phyloP scores from a whole-genome alignment of 2,113 vertebrate species.

The Carollia perspicillata region DNA sequence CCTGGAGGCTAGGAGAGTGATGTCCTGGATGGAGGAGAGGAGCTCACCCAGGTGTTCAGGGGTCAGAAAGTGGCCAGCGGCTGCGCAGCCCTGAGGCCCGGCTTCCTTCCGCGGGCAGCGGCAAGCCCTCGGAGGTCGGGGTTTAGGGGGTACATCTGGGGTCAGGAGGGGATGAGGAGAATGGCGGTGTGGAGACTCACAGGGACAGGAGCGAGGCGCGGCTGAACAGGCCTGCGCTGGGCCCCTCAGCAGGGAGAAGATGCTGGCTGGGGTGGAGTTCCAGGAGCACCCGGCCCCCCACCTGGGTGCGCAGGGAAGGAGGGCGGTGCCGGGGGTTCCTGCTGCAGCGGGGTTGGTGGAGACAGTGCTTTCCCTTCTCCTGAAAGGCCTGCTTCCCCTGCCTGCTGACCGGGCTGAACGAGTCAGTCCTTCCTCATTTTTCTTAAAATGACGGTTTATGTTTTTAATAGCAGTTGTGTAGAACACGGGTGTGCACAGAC shows the following conservation, averaged over 20 bases:
- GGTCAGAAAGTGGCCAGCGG: not conserved
- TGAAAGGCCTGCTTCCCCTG: not conserved
- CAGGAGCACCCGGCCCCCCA: not conserved
- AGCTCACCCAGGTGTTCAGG: not conserved
- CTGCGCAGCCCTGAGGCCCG: not conserved
- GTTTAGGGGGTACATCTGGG: accelerated
- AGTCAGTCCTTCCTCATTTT: not conserved
- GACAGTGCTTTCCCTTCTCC: not conserved
- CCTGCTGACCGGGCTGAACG: not conserved
- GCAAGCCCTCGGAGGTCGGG: accelerated
- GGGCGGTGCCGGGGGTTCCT: not conserved
- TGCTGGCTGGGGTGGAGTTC: no score
- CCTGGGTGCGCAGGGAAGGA: not conserved
- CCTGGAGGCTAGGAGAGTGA: not conserved
- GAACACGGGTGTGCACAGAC: accelerated
- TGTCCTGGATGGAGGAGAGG: not conserved
- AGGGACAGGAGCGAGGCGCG: not conserved
- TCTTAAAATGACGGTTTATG: not conserved
- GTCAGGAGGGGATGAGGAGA: accelerated
- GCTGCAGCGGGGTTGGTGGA: not conserved
- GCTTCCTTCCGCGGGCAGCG: accelerated
- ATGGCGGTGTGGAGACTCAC: not conserved
- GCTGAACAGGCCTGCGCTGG: not conserved
- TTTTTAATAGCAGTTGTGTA: accelerated
- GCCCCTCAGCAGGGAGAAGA: not conserved